Evolutionary conservation across 1,140 invertebrate genomes (phyloP), one percentile per base, ranked within the genome.

Genomic region (Hesperophylax magnus): DNA sequence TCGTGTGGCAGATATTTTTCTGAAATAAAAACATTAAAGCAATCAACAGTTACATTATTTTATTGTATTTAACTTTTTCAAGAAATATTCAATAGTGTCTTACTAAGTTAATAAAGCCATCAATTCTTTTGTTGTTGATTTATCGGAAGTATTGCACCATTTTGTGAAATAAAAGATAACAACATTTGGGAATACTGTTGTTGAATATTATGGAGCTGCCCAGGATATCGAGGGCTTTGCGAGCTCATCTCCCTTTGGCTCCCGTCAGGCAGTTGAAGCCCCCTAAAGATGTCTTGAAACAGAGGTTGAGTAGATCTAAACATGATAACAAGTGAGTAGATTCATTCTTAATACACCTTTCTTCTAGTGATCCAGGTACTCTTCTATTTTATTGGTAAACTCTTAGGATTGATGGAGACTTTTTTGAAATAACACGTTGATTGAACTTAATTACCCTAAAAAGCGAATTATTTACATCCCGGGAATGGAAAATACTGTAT

Each of bases 151-250:
- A 76, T 76, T 58, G 56, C 74, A 76, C 74, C 22, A 76, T 76
- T 20, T 24, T 15, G 53, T 76, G 74, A 24, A 74, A 74, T 76
- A 76, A 22, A 34, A 60, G 39, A 47, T 71, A 71, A 71, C n/a
- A 47, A 67, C 27, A 31, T 8, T 22, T 65, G 8, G 20, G 8
- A 22, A 67, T 31, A 67, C 17, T 67, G 5, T 34, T 22, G 67
- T 71, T 47, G 24, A 24, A 67, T 67, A 24, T n/a, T 75, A 84
- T 84, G 84, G 84, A 84, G 31, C 79, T 85, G 60, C 86, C 86
- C 20, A 79, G 86, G 53, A 82, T 86, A 34, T 82, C 86, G 1
- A 78, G 86, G 63, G 85, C 82, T 31, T 77, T 86, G 24, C 78
- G 86, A 72, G 81, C 83, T 58, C 84, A 82, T 61, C 80, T 81